phyloP scores from a whole-genome alignment of 2,888 invertebrate genomes.

The Lypha dubia region DNA sequence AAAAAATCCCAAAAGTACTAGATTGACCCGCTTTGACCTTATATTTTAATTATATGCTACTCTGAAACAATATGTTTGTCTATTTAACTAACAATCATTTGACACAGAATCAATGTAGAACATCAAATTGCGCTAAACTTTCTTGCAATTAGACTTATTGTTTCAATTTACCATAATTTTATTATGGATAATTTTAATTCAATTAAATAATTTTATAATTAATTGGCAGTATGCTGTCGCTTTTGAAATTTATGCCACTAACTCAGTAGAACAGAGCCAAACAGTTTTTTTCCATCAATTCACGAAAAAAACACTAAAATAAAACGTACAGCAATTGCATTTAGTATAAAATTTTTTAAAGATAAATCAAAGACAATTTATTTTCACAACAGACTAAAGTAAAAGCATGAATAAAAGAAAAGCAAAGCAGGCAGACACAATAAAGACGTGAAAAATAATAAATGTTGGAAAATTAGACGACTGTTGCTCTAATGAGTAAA shows the following conservation, averaged over 20 bases:
- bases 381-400: conserved; percentile 27
- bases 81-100: too few relatives aligned
- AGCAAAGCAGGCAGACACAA: conserved; percentile 34
- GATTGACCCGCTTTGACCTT: too few relatives aligned
- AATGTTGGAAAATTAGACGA: conserved; percentile 50
- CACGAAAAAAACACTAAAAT: conserved; percentile 15
- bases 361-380: conserved; percentile 36
- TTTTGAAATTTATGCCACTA: conserved; percentile 52
- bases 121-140: background rate
- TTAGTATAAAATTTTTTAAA: conserved; percentile 30
- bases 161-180: conserved; percentile 20
- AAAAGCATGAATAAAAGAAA: conserved; percentile 11
- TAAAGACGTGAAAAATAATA: conserved; percentile 31
- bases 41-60: too few relatives aligned
- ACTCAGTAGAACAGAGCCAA: conserved; percentile 26
- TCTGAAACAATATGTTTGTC: too few relatives aligned
- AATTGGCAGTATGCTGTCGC: conserved; percentile 8
- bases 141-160: background rate
- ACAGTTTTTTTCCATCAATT: conserved; percentile 6
- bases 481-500: conserved; percentile 45
- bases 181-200: conserved; percentile 36
- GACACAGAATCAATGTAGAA: background rate
- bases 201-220: conserved; percentile 39
- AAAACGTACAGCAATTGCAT: conserved; percentile 9
- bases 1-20: too few relatives aligned